Conservation (phyloP, 1,140 invertebrate species). For the Platyura marginata region DNA sequence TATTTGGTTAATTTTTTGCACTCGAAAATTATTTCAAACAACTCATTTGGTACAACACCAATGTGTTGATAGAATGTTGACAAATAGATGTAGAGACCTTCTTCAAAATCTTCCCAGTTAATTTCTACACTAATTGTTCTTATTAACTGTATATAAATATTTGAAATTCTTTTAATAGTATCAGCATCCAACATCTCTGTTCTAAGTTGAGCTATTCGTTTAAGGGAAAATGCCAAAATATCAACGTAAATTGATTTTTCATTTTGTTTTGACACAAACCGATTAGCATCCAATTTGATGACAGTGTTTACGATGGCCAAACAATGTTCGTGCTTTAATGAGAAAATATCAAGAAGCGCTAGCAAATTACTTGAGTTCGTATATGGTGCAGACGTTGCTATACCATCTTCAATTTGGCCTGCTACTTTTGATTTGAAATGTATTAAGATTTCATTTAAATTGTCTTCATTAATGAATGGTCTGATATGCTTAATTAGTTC, state of each 20-base stretch:
- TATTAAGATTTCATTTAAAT: constrained; percentile 7
- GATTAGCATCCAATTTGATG: background rate
- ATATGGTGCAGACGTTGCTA: background rate
- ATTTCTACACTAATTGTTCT: constrained; percentile 12
- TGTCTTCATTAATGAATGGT: constrained; percentile 8
- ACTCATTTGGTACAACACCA: constrained; percentile 22
- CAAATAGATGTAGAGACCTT: constrained; percentile 31
- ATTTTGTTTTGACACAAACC: background rate
- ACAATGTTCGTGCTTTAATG: background rate
- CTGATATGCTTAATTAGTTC: constrained; percentile 8
- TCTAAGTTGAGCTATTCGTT: constrained; percentile 10
- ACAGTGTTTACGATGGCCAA: background rate
- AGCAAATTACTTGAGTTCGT: background rate
- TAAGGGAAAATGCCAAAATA: constrained; percentile 10
- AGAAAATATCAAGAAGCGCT: background rate
- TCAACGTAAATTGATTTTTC: constrained; percentile 10
- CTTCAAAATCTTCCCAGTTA: constrained; percentile 31
- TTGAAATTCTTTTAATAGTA: too few species aligned
- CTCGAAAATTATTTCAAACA: constrained; percentile 28
- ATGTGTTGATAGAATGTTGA: constrained; percentile 34
- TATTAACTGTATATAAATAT: constrained; percentile 9
- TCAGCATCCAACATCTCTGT: constrained; percentile 11
- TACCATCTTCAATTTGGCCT: constrained; percentile 6
- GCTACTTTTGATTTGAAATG: constrained; percentile 17
- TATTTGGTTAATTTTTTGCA: constrained; percentile 26